Evolutionary conservation across 92 coral and sea anemone species (phyloP).

Genomic region (Epizoanthus scotinus): DNA sequence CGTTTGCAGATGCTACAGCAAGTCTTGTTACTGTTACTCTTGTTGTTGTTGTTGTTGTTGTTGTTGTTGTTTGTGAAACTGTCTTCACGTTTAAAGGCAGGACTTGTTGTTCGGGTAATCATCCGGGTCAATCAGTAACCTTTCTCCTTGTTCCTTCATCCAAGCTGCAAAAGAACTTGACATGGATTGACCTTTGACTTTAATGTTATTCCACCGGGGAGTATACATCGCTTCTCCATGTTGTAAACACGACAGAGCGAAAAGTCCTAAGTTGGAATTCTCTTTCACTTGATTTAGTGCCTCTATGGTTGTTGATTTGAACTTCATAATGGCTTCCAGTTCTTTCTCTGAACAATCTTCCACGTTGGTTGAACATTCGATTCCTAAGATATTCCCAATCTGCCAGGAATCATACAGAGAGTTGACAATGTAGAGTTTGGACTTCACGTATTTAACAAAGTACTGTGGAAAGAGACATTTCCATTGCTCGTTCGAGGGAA

Average conservation of each 20-base stretch:
- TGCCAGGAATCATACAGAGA: slow-evolving; percentile 89
- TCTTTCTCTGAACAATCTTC: slow-evolving; percentile 61
- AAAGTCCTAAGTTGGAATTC: slow-evolving; percentile 45
- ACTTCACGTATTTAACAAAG: slow-evolving; percentile 54
- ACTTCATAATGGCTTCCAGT: slow-evolving; percentile 60
- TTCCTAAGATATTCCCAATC: slow-evolving; percentile 67
- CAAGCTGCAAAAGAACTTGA: slow-evolving; percentile 64
- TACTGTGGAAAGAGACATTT: slow-evolving; percentile 76
- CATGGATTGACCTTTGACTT: slow-evolving; percentile 64
- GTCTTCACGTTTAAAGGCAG: background rate
- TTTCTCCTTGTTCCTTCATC: slow-evolving; percentile 37
- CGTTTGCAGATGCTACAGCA: too few species aligned
- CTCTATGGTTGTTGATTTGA: slow-evolving; percentile 58
- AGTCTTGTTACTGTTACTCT: too few species aligned
- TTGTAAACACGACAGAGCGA: slow-evolving; percentile 74
- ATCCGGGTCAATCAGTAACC: slow-evolving; percentile 29
- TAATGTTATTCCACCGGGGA: slow-evolving; percentile 65
- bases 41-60: background rate
- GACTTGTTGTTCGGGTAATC: slow-evolving; percentile 32
- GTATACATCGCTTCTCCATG: slow-evolving; percentile 74
- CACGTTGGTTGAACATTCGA: slow-evolving; percentile 56
- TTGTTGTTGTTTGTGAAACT: background rate
- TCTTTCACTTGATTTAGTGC: slow-evolving; percentile 54
- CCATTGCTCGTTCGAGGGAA: slow-evolving; percentile 58
- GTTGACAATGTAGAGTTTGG: slow-evolving; percentile 62